A percentile compares a stretch with the other conserved stretches of the same genome.
Conservation (phyloP, 2,113 vertebrate genomes). For the Cyanoderma ruficeps region DNA sequence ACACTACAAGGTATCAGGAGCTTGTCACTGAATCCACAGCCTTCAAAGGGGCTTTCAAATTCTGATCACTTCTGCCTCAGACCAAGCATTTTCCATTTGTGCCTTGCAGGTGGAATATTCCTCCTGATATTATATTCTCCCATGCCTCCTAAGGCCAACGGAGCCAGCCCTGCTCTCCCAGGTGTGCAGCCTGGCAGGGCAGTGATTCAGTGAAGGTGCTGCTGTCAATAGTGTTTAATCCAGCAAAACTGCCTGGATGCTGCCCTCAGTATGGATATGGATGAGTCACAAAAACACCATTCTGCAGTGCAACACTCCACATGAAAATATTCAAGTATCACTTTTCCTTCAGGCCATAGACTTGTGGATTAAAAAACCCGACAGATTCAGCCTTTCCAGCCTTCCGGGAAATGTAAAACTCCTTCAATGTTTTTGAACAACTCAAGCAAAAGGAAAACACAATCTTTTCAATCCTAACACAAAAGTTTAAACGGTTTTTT, state of each 20-base stretch:
- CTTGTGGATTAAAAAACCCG: background rate
- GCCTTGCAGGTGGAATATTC: background rate
- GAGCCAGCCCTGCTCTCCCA: background rate
- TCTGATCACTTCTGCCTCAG: background rate
- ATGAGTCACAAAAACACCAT: background rate
- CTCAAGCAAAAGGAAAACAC: background rate
- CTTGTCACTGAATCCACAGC: background rate
- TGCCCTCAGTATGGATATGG: background rate
- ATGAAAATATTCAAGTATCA: background rate
- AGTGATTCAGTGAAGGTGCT: background rate
- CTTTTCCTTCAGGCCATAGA: conserved; percentile 4
- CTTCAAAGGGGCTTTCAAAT: background rate
- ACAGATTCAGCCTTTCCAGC: background rate
- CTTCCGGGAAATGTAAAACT: conserved; percentile 19
- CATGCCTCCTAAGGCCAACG: background rate
- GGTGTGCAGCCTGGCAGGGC: background rate
- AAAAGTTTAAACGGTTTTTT: background rate
- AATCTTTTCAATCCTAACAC: background rate
- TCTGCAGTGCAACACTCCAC: background rate
- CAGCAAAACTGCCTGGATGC: background rate
- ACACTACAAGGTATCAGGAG: background rate
- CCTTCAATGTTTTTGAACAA: background rate
- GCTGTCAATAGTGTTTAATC: background rate
- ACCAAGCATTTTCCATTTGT: background rate
- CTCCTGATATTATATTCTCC: background rate